These are phyloP conservation scores for Amiota mariae DNA, from an alignment of 2,888 invertebrate species.

Conservation along the genomic window DNA sequence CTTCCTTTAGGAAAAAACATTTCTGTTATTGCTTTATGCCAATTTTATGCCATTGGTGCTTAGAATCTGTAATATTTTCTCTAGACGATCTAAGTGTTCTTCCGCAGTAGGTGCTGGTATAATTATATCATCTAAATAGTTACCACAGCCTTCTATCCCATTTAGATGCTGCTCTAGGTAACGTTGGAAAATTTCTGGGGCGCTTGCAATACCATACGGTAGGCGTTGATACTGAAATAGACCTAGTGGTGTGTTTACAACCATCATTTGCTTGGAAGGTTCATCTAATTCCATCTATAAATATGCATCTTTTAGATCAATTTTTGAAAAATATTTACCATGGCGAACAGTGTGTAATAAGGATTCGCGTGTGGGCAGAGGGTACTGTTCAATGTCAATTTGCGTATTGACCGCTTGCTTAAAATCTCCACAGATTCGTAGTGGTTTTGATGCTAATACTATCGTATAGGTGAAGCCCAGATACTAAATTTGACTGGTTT, in stretches of 20 bases:
- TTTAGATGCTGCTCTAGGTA: neutral
- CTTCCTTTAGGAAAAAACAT: slow-evolving; percentile 19
- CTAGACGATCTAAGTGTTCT: neutral
- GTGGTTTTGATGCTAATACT: neutral
- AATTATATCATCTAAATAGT: slow-evolving; percentile 15
- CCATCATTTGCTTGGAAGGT: neutral
- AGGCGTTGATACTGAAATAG: neutral
- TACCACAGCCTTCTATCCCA: slow-evolving; percentile 3
- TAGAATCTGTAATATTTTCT: slow-evolving; percentile 31
- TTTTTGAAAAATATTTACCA: too few species aligned
- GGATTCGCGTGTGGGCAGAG: neutral
- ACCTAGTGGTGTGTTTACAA: neutral
- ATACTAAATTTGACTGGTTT: neutral
- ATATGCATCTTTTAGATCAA: too few species aligned
- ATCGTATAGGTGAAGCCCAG: neutral
- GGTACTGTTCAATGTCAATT: slow-evolving; percentile 1
- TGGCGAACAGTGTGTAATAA: slow-evolving; percentile 1
- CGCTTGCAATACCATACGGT: neutral
- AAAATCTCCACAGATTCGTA: neutral
- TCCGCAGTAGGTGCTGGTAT: neutral
- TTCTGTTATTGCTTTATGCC: slow-evolving; percentile 43
- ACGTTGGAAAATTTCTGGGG: neutral
- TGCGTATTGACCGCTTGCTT: neutral
- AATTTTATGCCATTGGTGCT: slow-evolving; percentile 43
- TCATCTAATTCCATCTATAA: too few species aligned